Percentiles rank a stretch among this genome's conserved stretches.
These are phyloP conservation scores for Mobula hypostoma DNA, from an alignment of 2,113 vertebrate genomes.

Conservation along the genomic window DNA sequence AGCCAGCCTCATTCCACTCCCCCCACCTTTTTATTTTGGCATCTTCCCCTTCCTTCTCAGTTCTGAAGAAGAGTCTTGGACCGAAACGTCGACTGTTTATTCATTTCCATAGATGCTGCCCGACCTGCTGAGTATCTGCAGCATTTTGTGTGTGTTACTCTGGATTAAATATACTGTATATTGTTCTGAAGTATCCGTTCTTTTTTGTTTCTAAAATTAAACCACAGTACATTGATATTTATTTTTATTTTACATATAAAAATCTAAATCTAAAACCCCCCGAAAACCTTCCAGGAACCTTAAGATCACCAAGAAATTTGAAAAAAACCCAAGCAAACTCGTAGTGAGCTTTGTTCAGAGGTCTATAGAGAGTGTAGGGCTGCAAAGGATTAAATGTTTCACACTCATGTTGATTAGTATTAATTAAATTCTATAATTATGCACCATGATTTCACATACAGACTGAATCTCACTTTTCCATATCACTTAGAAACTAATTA, in stretches of 20 bases:
- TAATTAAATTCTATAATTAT: background rate
- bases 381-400: background rate
- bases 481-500: background rate
- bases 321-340: background rate
- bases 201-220: background rate
- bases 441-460: background rate
- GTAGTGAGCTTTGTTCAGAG: background rate
- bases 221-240: background rate
- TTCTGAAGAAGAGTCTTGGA: too few species aligned
- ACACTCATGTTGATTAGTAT: background rate
- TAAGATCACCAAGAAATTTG: background rate
- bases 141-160: too few species aligned
- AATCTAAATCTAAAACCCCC: background rate
- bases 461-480: background rate
- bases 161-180: too few species aligned
- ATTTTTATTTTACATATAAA: background rate
- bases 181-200: background rate
- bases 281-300: background rate
- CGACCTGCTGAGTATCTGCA: too few species aligned
- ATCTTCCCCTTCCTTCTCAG: too few species aligned
- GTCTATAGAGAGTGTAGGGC: background rate
- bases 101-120: too few species aligned
- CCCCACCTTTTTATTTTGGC: too few species aligned
- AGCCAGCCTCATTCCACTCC: too few species aligned
- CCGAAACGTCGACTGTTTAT: too few species aligned